A percentile compares a stretch with the other conserved stretches of the same genome.
Evolutionary conservation across 2,113 vertebrate genomes (phyloP).

Genomic region (Falco punctatus): DNA sequence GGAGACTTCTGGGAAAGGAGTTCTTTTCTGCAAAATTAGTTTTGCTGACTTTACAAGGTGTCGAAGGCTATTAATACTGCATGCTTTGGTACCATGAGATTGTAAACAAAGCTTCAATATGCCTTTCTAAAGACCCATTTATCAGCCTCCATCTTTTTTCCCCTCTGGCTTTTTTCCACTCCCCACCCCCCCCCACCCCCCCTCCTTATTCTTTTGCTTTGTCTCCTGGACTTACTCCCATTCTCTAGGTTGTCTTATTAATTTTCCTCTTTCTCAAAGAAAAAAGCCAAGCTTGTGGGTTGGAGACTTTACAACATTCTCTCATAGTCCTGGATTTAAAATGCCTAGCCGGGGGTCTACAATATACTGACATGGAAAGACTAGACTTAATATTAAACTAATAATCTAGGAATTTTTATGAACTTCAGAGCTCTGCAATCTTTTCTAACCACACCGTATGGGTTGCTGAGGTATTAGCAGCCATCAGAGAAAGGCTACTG

Average conservation of each 20-base stretch:
- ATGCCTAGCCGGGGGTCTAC: background rate
- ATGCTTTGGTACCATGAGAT: constrained; percentile 5
- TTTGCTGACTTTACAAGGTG: constrained; percentile 58
- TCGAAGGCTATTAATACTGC: constrained; percentile 22
- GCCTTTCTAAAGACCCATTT: constrained; percentile 13
- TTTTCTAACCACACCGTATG: background rate
- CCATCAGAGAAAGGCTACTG: background rate
- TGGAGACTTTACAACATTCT: constrained; percentile 51
- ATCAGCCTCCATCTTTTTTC: background rate
- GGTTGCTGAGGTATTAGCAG: background rate
- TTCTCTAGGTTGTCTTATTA: constrained; percentile 40
- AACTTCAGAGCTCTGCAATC: constrained; percentile 18
- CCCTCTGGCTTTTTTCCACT: constrained; percentile 19
- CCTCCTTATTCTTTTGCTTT: background rate
- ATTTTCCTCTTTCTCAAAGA: constrained; percentile 41
- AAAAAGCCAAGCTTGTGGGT: background rate
- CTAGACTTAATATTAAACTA: constrained; percentile 42
- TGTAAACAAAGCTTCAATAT: constrained; percentile 30
- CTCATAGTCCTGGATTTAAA: constrained; percentile 26
- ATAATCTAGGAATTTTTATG: constrained; percentile 48
- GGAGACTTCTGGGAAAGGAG: constrained; percentile 23
- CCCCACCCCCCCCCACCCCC: accelerated
- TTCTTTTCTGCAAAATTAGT: constrained; percentile 27
- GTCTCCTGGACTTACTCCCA: constrained; percentile 35
- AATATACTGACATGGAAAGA: constrained; percentile 20